These are phyloP conservation scores for Macrophya annulata DNA, from an alignment of 2,888 invertebrate species.

Conservation along the genomic window DNA sequence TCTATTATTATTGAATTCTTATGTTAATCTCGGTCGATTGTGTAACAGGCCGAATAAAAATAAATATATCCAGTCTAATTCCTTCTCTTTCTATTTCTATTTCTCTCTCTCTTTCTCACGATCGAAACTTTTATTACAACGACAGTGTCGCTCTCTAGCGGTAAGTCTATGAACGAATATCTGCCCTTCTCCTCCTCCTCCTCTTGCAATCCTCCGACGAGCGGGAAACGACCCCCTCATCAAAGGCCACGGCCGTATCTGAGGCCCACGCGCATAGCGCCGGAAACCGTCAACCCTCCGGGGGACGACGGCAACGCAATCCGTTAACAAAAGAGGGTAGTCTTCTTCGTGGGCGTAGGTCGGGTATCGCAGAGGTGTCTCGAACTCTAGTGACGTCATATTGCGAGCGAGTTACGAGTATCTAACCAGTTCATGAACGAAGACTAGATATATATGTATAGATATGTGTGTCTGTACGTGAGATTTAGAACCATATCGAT, in stretches of 20 bases:
- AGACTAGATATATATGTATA: not conserved
- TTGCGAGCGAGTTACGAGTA: not conserved
- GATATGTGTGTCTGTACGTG: not conserved
- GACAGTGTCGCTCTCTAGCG: slow-evolving; percentile 30
- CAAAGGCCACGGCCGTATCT: slow-evolving; percentile 41
- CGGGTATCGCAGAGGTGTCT: slow-evolving; percentile 39
- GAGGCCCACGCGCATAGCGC: slow-evolving; percentile 21
- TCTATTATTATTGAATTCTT: not conserved
- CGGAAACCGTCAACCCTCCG: slow-evolving; percentile 31
- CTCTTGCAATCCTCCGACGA: not conserved
- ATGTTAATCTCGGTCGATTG: not conserved
- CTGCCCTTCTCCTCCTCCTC: not conserved
- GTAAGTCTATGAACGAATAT: slow-evolving; percentile 9
- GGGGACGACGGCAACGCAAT: slow-evolving; percentile 15
- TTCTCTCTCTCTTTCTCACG: not conserved
- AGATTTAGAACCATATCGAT: not conserved
- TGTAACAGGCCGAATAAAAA: not conserved
- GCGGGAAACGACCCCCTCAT: slow-evolving; percentile 39
- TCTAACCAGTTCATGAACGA: not conserved
- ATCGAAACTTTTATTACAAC: slow-evolving; percentile 37
- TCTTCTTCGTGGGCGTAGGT: slow-evolving; percentile 46
- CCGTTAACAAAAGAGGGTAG: slow-evolving; percentile 46
- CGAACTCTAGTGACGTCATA: slow-evolving; percentile 40
- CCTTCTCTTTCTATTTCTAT: not conserved
- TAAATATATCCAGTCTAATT: slow-evolving; percentile 8